Percentiles rank a stretch among this genome's conserved stretches.
Evolutionary conservation across 2,113 vertebrate genomes (phyloP).

Genomic region (Ammospiza nelsoni): DNA sequence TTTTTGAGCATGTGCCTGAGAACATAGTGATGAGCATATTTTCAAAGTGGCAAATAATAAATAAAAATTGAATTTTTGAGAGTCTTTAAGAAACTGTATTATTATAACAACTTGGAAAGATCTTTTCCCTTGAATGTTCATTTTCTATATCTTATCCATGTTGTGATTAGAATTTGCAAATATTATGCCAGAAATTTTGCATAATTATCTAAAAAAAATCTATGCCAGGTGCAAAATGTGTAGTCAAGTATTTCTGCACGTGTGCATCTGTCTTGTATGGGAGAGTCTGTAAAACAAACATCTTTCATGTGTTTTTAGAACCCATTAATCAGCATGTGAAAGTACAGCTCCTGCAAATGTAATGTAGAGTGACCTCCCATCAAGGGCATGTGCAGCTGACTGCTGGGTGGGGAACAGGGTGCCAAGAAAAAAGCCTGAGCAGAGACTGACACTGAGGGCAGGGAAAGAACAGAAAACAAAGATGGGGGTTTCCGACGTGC

Average conservation of each 20-base stretch:
- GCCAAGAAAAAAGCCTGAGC: not conserved
- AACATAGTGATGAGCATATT: constrained; percentile 32
- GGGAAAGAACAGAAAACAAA: not conserved
- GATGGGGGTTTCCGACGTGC: not conserved
- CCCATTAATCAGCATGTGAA: not conserved
- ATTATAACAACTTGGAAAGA: not conserved
- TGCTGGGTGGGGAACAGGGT: not conserved
- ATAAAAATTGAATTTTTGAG: constrained; percentile 6
- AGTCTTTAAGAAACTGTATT: not conserved
- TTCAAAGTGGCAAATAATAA: constrained; percentile 33
- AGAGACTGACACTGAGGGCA: not conserved
- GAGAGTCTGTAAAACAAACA: not conserved
- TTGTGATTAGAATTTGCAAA: not conserved
- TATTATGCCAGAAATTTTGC: not conserved
- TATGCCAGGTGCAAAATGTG: not conserved
- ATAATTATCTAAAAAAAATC: not conserved
- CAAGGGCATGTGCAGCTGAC: not conserved
- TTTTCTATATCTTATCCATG: not conserved
- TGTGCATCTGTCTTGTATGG: not conserved
- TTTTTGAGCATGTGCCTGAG: constrained; percentile 40
- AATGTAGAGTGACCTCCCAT: not conserved
- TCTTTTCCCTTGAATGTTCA: not conserved
- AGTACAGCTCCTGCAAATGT: not conserved
- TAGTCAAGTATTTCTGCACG: not conserved
- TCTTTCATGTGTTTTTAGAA: not conserved